Conservation (phyloP, 2,113 vertebrate species). For the Anarrhichthys ocellatus region DNA sequence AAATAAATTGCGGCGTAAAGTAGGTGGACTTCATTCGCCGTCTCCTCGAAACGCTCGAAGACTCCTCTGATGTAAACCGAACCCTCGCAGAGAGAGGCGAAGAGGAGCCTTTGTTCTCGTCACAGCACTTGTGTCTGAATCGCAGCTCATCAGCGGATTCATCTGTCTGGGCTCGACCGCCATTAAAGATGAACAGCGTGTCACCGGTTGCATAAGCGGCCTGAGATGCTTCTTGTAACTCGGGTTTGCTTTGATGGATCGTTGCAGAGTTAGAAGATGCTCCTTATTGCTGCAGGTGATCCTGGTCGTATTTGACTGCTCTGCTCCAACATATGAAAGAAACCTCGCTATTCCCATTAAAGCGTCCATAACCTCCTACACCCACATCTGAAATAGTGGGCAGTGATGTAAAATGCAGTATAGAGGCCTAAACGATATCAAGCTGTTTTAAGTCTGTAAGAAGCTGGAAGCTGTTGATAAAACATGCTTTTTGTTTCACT, state of each 20-base stretch:
- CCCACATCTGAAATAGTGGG: no score
- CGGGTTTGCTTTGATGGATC: constrained; percentile 12
- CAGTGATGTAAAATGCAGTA: no score
- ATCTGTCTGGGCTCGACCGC: constrained; percentile 52
- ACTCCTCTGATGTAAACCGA: constrained; percentile 41
- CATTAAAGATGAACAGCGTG: constrained; percentile 46
- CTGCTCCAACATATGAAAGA: no score
- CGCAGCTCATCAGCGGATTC: constrained; percentile 59
- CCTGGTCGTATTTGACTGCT: no score
- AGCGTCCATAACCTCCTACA: no score
- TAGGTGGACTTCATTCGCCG: constrained; percentile 48
- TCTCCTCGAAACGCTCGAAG: constrained; percentile 2
- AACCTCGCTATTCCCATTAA: no score
- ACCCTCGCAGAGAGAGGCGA: constrained; percentile 1
- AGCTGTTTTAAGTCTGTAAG: no score
- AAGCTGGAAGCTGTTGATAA: no score
- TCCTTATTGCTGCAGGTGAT: constrained; percentile 2
- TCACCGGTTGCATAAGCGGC: constrained; percentile 35
- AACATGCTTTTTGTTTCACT: no score
- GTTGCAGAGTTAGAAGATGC: background rate
- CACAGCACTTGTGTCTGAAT: constrained; percentile 38
- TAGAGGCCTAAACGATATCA: no score
- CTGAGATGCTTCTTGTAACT: background rate
- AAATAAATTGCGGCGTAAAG: constrained; percentile 58
- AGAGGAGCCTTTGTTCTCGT: constrained; percentile 55